Conservation (phyloP, 2,113 vertebrate genomes). For the Gulo gulo region DNA sequence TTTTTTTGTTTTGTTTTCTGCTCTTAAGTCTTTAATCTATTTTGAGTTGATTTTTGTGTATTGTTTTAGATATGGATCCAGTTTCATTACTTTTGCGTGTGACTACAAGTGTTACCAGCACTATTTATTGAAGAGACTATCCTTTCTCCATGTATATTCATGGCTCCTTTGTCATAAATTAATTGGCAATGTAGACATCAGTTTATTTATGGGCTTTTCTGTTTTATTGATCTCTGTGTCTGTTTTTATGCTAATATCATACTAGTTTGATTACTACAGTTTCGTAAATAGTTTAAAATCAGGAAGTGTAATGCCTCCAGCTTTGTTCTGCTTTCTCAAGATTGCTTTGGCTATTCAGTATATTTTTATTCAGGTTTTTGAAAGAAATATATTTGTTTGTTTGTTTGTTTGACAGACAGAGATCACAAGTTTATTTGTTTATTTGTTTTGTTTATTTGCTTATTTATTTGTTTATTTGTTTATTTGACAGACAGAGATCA, state of each 20-base stretch:
- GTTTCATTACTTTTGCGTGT: neutral
- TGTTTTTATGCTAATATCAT: neutral
- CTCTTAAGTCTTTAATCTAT: neutral
- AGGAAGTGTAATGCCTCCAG: neutral
- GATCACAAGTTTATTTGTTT: too few relatives aligned
- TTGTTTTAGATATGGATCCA: neutral
- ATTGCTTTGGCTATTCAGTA: neutral
- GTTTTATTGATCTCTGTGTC: neutral
- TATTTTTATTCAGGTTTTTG: neutral
- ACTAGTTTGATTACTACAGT: neutral
- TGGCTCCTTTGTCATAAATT: neutral
- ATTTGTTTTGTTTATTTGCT: too few relatives aligned
- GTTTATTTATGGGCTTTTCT: neutral
- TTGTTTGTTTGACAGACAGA: too few relatives aligned
- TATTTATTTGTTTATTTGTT: too few relatives aligned
- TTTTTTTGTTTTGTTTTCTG: neutral
- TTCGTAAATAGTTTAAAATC: neutral
- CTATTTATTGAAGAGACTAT: neutral
- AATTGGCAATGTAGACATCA: neutral
- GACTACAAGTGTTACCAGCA: neutral
- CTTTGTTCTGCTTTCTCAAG: neutral
- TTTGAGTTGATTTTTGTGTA: neutral
- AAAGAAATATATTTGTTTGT: neutral
- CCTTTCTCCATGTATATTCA: neutral
- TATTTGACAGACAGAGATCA: too few relatives aligned